These are phyloP conservation scores for Tiphia femorata DNA, from an alignment of 2,888 invertebrate species.

Conservation along the genomic window DNA sequence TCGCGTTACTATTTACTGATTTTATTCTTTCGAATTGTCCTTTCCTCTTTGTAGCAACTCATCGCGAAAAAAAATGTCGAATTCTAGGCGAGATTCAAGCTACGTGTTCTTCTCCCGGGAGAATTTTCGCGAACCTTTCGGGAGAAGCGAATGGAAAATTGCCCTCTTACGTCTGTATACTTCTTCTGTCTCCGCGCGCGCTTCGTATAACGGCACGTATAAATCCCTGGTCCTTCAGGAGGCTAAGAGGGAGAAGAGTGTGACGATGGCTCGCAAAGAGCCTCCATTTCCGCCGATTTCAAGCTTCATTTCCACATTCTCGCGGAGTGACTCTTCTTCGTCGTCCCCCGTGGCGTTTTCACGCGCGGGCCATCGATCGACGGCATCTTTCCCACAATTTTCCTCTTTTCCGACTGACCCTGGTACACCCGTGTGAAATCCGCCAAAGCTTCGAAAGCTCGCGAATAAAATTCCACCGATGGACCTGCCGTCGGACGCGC, in stretches of 20 bases:
- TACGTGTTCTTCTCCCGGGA: no score
- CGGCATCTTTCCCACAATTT: not conserved
- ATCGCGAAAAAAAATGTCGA: not conserved
- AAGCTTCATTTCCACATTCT: constrained; percentile 47
- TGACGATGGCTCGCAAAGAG: constrained; percentile 37
- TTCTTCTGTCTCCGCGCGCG: constrained; percentile 18
- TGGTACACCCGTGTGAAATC: no score
- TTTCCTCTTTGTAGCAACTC: not conserved
- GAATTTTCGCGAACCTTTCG: no score
- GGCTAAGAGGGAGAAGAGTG: constrained; percentile 7
- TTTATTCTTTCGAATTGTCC: constrained; percentile 3
- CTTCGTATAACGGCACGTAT: constrained; percentile 35
- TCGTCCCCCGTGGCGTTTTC: not conserved
- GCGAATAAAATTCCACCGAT: no score
- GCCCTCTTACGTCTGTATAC: no score
- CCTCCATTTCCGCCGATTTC: constrained; percentile 60
- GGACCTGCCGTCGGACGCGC: no score
- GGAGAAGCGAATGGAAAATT: no score
- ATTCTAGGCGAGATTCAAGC: no score
- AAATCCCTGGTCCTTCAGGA: constrained; percentile 24
- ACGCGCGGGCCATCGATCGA: constrained; percentile 26
- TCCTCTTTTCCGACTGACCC: not conserved
- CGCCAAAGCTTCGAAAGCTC: no score
- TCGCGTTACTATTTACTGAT: not conserved
- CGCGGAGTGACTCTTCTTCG: constrained; percentile 14